Evolutionary conservation across 2,888 invertebrate genomes (phyloP).

Genomic region (Cephalotes varians): DNA sequence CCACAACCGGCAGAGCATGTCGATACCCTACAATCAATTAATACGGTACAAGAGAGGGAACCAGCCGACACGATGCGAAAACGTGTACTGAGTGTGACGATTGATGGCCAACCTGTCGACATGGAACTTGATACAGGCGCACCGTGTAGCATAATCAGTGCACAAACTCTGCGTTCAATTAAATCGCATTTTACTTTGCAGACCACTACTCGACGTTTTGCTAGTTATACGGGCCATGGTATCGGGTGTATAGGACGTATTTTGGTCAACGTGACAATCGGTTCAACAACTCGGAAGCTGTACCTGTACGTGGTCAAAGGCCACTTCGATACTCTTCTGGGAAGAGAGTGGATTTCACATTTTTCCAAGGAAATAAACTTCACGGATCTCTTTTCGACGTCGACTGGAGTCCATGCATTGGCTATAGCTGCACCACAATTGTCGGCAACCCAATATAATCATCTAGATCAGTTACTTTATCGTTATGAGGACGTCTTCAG

Average conservation of each 20-base stretch:
- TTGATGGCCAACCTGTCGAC: not conserved
- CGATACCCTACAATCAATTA: too few relatives aligned
- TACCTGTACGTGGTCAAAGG: conserved; percentile 3
- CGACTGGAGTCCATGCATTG: too few relatives aligned
- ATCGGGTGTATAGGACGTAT: not conserved
- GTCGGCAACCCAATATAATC: too few relatives aligned
- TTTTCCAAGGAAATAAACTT: not conserved
- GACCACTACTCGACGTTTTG: too few relatives aligned
- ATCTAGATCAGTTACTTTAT: too few relatives aligned
- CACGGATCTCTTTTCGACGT: not conserved
- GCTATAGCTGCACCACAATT: too few relatives aligned
- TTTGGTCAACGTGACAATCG: not conserved
- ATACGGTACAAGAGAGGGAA: too few relatives aligned
- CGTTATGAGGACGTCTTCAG: too few relatives aligned
- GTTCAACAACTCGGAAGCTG: not conserved
- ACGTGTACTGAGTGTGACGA: not conserved
- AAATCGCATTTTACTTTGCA: not conserved
- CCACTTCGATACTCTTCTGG: not conserved
- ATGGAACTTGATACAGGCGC: conserved; percentile 9
- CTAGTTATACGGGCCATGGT: not conserved
- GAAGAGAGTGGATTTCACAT: not conserved
- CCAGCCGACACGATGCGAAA: too few relatives aligned
- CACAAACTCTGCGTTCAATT: not conserved
- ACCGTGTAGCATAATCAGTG: too few relatives aligned
- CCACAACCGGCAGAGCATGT: too few relatives aligned